These are phyloP conservation scores for Slavum lentiscoides DNA, from an alignment of 2,888 invertebrate genomes.

Conservation along the genomic window DNA sequence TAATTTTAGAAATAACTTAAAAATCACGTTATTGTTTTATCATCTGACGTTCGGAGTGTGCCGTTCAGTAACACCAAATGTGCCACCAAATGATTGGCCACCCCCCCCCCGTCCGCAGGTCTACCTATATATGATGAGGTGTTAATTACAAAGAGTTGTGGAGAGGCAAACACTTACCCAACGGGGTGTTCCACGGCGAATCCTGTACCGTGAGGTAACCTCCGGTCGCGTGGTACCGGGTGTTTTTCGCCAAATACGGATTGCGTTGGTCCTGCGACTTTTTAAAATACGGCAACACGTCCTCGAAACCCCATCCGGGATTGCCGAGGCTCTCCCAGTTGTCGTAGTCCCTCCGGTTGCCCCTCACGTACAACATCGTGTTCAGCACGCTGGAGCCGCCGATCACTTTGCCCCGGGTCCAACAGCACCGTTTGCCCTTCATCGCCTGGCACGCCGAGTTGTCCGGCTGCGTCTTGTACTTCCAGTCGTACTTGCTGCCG, in stretches of 20 bases:
- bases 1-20: too few species aligned
- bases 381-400: slow-evolving; percentile 82
- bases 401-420: slow-evolving; percentile 74
- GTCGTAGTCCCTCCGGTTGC: slow-evolving; percentile 83
- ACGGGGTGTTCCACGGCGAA: slow-evolving; percentile 77
- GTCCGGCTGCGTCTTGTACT: slow-evolving; percentile 85
- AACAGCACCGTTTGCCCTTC: slow-evolving; percentile 80
- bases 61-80: too few species aligned
- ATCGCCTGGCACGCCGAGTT: slow-evolving; percentile 83
- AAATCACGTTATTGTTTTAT: too few species aligned
- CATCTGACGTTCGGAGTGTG: too few species aligned
- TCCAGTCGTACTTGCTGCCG: slow-evolving; percentile 89
- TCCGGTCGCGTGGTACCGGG: slow-evolving; percentile 72
- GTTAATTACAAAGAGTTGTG: neutral
- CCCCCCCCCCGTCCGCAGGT: too few species aligned
- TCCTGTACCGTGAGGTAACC: slow-evolving; percentile 79
- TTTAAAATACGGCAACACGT: slow-evolving; percentile 79
- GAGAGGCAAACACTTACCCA: slow-evolving; percentile 61
- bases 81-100: too few species aligned
- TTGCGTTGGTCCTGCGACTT: slow-evolving; percentile 87
- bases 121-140: too few species aligned
- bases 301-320: slow-evolving; percentile 84
- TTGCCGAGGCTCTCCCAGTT: slow-evolving; percentile 85
- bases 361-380: slow-evolving; percentile 88
- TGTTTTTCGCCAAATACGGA: slow-evolving; percentile 79